Evolutionary conservation across 2,113 vertebrate genomes (phyloP).

Genomic region (Mastomys coucha): DNA sequence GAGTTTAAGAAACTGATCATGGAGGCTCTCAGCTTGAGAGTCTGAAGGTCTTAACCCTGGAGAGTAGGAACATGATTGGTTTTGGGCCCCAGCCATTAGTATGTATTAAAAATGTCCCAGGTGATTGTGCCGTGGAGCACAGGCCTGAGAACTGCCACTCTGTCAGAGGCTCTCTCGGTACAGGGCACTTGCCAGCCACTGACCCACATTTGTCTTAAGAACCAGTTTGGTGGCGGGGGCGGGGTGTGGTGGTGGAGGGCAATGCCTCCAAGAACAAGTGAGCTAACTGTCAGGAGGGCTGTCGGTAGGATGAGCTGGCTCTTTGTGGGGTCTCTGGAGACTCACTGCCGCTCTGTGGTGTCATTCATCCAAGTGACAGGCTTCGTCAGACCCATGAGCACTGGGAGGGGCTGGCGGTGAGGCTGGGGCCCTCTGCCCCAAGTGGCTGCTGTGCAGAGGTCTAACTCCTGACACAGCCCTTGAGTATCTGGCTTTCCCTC

Average conservation of each 20-base stretch:
- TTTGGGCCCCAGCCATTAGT: background rate
- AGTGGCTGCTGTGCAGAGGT: accelerated
- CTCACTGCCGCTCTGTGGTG: background rate
- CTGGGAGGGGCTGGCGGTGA: background rate
- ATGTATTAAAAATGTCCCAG: background rate
- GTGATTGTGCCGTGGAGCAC: background rate
- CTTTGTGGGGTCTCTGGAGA: background rate
- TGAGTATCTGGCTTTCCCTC: background rate
- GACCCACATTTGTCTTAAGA: background rate
- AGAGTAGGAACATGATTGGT: background rate
- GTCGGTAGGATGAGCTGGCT: background rate
- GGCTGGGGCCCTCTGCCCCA: background rate
- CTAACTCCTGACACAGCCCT: too few relatives aligned
- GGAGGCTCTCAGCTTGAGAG: background rate
- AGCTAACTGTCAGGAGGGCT: background rate
- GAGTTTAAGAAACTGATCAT: background rate
- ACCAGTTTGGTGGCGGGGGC: background rate
- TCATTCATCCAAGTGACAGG: background rate
- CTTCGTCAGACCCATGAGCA: background rate
- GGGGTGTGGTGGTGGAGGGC: background rate
- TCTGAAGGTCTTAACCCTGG: background rate
- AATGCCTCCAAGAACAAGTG: background rate
- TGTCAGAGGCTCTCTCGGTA: background rate
- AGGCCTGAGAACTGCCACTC: background rate
- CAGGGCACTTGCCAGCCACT: background rate